Evolutionary conservation across 2,888 invertebrate species (phyloP), one percentile per base, ranked within the genome.

Genomic region (Lasius fuliginosus): DNA sequence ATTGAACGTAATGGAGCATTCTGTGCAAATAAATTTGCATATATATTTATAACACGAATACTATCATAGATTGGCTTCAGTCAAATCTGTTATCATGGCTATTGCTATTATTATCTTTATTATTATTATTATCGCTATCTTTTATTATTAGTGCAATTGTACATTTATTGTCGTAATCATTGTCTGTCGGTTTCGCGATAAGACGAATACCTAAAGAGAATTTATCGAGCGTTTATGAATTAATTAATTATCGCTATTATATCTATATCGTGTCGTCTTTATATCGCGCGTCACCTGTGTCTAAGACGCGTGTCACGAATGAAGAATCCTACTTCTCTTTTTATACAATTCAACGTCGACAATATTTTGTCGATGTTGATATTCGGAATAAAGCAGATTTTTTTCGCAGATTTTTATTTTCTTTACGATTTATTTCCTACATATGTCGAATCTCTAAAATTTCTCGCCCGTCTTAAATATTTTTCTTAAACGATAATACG

Each of bases 191-290:
- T 68, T 90, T 87, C 84, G 85, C 83, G 87, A 68, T 82, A 74
- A 82, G 68, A 88, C 84, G 82, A 86, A 88, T 87, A 90, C 69
- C 86, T 90, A 86, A 82, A 91, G 85, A 88, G 85, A 91, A 90
- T 88, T 90, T 90, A 90, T 88, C 75, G 84, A 91, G 88, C 84
- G 89, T 88, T 91, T 76, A 87, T 87, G 79, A 77, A 91, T 87
- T 87, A 85, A 88, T 90, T 84, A 90, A 84, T 91, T 88, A 84
- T 89, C 86, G 46, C 88, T 88, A 85, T 89, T 86, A 89, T 89
- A 90, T 90, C 85, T 90, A 89, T 87, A 88, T 75, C 86, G 49
- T 46, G 46, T 42, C 90, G 85, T 90, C 81, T 87, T 90, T 90
- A 88, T 84, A 53, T 53, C 3, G 53, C 64, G 76, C 85, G 84